phyloP scores from a whole-genome alignment of 2,888 invertebrate genomes.

The Chymomyza caudatula region DNA sequence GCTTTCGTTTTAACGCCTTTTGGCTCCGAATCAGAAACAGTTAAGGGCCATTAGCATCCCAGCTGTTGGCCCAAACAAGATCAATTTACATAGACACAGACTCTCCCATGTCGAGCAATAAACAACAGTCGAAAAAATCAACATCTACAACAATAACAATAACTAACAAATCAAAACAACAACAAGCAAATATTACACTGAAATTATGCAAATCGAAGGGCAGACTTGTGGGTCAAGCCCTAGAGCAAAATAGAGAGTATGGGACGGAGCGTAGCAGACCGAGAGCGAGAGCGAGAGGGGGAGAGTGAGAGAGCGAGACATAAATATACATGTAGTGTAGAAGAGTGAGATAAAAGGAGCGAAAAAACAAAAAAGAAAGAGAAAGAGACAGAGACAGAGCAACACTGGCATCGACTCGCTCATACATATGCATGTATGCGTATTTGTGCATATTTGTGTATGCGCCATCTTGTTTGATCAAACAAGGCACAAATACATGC shows the following conservation, averaged over 20 bases:
- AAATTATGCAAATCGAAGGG: slow-evolving; percentile 51
- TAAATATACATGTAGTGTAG: not conserved
- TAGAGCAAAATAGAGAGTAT: no score
- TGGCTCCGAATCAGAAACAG: no score
- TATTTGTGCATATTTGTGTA: slow-evolving; percentile 23
- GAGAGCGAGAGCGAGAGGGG: not conserved
- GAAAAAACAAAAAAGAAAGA: not conserved
- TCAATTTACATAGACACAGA: no score
- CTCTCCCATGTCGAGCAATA: no score
- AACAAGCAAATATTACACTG: slow-evolving; percentile 32
- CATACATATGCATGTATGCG: slow-evolving; percentile 27
- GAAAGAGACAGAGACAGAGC: no score
- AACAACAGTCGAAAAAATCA: not conserved
- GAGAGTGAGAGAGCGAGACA: not conserved
- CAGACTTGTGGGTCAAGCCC: slow-evolving; percentile 29
- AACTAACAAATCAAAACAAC: slow-evolving; percentile 3
- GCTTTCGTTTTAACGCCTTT: no score
- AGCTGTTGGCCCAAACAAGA: no score
- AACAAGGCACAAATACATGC: slow-evolving; percentile 37
- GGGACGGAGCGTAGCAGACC: no score
- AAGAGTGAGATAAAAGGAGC: not conserved
- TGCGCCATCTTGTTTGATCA: slow-evolving; percentile 60
- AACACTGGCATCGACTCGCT: not conserved
- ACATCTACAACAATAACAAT: slow-evolving; percentile 7
- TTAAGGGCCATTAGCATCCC: no score